Conservation (phyloP, 2,797 vertebrate genomes). For the Zalophus californianus region DNA sequence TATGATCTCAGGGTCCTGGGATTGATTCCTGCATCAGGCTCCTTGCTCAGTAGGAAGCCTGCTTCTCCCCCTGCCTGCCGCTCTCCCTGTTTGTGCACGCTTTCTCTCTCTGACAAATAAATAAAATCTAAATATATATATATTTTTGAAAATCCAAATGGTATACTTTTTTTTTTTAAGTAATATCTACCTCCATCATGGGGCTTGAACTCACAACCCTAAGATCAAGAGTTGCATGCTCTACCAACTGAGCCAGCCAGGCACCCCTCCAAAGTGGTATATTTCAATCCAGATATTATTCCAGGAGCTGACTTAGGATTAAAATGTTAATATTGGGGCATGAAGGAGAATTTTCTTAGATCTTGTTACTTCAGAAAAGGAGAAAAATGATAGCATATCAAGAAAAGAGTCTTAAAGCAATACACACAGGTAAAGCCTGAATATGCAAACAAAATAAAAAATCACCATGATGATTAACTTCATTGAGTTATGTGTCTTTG, state of each 20-base stretch:
- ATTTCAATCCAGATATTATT: slow-evolving; percentile 6
- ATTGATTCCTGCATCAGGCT: background rate
- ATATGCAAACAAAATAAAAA: slow-evolving; percentile 38
- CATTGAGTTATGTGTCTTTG: background rate
- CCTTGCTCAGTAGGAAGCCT: background rate
- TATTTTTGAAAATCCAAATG: slow-evolving; percentile 1
- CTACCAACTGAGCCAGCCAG: background rate
- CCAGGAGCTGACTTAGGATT: background rate
- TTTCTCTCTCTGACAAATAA: too few relatives aligned
- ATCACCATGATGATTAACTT: background rate
- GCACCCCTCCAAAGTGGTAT: background rate
- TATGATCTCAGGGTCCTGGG: background rate
- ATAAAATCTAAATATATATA: background rate
- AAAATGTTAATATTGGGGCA: background rate
- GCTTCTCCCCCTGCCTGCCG: background rate
- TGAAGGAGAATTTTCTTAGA: background rate
- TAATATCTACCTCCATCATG: background rate
- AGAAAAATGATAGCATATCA: slow-evolving; percentile 9
- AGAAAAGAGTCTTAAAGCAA: slow-evolving; percentile 33
- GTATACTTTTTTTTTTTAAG: background rate
- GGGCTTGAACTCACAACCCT: background rate
- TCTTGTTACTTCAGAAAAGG: slow-evolving; percentile 39
- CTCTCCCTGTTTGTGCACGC: background rate
- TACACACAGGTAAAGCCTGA: background rate
- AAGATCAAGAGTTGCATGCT: background rate